Base-by-base conservation (phyloP, 2,797 vertebrate species). In the Neoniphon sammara region DNA sequence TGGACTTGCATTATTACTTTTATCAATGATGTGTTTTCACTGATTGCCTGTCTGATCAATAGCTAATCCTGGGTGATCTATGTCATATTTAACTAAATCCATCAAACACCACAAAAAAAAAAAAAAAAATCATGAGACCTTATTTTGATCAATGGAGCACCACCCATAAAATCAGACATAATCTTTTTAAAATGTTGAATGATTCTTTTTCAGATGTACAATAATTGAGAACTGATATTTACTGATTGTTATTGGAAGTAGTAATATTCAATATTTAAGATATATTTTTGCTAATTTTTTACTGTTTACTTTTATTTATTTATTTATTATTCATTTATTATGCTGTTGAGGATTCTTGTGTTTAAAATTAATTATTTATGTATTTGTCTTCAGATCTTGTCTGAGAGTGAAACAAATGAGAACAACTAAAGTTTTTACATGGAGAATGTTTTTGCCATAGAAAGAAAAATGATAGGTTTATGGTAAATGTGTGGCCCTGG, bases 251-350 rank as follows among this genome's bases (percentile, higher is more conserved):
- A 5, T 17, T 27, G 25, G n/a, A n/a, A n/a, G 46, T 34, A 46
- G 15, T 66, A 69, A 54, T 23, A 34, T 61, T 21, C 67, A 44
- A 47, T 15, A 34, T 49, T 6, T 18, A 7, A 17, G 8, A 68
- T 60, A n/a, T 30, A 17, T 57, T 66, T 75, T 75, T 9, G 21
- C 23, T 9, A 71, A 56, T 69, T 64, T 56, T 66, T 7, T 54
- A 15, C 14, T 60, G 46, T 61, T 86, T 87, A n/a, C n/a, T n/a
- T 89, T 87, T 87, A 87, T 85, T 65, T 44, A 15, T 44, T 47
- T 73, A 87, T 87, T 87, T 87, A 87, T 87, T 76, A 42, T 36
- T 85, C 66, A 82, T 70, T 82, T 83, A 87, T 85, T 30, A 72
- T 18, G 50, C 7, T 66, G 8, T 64, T 34, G 4, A 49, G n/a